These are phyloP conservation scores for Cephus pygmeus DNA, from an alignment of 2,888 invertebrate genomes.

Conservation along the genomic window DNA sequence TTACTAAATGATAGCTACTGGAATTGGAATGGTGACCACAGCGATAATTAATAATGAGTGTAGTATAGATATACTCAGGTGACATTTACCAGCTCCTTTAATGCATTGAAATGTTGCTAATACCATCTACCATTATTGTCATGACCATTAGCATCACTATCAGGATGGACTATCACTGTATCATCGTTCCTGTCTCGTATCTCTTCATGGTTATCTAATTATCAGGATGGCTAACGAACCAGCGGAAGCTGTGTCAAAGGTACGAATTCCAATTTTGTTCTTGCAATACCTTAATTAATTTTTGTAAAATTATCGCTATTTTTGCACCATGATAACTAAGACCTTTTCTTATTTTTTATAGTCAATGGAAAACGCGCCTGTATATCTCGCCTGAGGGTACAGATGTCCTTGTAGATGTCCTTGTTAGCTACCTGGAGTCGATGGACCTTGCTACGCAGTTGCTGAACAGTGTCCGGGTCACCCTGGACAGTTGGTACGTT, in stretches of 20 bases:
- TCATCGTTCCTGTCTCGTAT: neutral
- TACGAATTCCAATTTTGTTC: neutral
- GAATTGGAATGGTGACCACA: neutral
- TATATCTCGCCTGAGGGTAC: conserved; percentile 47
- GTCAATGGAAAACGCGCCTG: conserved; percentile 35
- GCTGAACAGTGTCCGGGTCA: conserved; percentile 37
- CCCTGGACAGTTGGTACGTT: conserved; percentile 19
- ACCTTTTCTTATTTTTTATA: neutral
- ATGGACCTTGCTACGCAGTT: conserved; percentile 49
- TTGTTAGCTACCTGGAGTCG: conserved; percentile 45
- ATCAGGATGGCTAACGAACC: neutral
- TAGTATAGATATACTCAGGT: neutral
- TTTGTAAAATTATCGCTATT: neutral
- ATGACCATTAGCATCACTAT: neutral
- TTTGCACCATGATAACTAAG: neutral
- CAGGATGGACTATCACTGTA: neutral
- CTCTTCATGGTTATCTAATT: neutral
- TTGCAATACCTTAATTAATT: neutral
- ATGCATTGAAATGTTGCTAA: neutral
- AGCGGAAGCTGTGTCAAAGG: neutral
- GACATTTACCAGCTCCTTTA: neutral
- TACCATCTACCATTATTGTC: neutral
- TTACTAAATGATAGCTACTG: neutral
- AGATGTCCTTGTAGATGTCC: conserved; percentile 50
- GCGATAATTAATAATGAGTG: neutral